Base-by-base conservation (phyloP, 2,888 invertebrate species). In the Ennomos erosarius region DNA sequence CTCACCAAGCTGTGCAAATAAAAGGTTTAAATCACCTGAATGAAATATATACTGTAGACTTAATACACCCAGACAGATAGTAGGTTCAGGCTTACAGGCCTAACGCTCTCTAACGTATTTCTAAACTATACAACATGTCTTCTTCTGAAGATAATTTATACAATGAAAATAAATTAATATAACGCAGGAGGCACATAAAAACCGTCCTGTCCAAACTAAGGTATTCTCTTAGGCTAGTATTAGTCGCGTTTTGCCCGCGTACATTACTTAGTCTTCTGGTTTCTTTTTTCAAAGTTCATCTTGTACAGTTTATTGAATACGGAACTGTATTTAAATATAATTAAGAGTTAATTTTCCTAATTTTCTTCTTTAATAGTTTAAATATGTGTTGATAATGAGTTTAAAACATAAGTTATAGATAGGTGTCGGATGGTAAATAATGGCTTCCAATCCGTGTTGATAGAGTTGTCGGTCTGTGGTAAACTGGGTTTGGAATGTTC, bases 391-490 rank as follows among this genome's bases (percentile, higher is more conserved):
- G 59, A 52, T 57, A 57, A 52, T 43, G 46, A 54, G 53, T 54
- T n/a, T 34, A 36, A 26, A 48, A 49, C 33, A 44, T 57, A n/a
- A 45, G 45, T 58, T 43, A 58, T 58, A 46, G 45, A 54, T 54
- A 34, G 13, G 54, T 38, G 52, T 38, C 12, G 36, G 44, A 33
- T 0, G 12, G 42, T 62, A 55, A 65, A 39, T 34, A 63, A 67
- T 59, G 61, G 39, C 40, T 55, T 36, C 57, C 52, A 53, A 57
- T 55, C 39, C 57, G 50, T 47, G 52, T 16, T 40, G 67, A 67
- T 67, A 65, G 59, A 65, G 59, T 51, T 64, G 63, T 64, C 49
- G 45, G 26, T 26, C 6, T 26, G 6, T 26, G 6, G 26, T 26
- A 26, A 26, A 26, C 26, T 59, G 59, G 26, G 26, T 33, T 33